Percentiles rank a stretch among this genome's conserved stretches.
Evolutionary conservation across 2,888 invertebrate genomes (phyloP).

Genomic region (Tetragnatha montana): DNA sequence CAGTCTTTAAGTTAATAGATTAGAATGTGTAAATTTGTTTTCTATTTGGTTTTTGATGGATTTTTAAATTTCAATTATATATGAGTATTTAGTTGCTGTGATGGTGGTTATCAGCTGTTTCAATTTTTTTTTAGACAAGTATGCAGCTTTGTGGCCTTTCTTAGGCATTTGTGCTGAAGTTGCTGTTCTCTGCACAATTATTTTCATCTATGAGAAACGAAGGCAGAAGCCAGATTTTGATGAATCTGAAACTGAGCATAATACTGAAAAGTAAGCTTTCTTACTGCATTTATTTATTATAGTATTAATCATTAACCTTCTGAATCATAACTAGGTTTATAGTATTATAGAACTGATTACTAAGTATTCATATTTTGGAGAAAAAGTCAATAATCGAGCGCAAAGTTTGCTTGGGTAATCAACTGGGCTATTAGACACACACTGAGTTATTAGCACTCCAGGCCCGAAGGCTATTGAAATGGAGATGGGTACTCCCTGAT

Average conservation of each 20-base stretch:
- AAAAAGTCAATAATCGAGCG: no score
- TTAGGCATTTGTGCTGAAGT: slow-evolving; percentile 97
- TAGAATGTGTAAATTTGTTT: no score
- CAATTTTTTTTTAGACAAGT: slow-evolving; percentile 81
- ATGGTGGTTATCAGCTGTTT: not conserved
- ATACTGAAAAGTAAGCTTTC: slow-evolving; percentile 68
- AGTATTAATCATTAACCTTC: not conserved
- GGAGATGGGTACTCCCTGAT: no score
- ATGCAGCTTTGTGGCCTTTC: slow-evolving; percentile 98
- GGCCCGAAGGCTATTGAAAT: no score
- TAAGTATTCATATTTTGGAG: no score
- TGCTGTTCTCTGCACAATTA: slow-evolving; percentile 92
- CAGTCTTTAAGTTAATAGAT: no score
- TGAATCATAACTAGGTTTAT: no score
- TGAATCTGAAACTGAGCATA: slow-evolving; percentile 78
- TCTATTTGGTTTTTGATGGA: not conserved
- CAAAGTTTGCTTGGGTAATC: no score
- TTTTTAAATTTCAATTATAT: not conserved
- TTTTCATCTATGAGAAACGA: slow-evolving; percentile 96
- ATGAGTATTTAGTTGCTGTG: no score
- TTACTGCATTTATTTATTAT: not conserved
- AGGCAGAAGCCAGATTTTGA: slow-evolving; percentile 95
- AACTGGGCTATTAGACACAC: no score
- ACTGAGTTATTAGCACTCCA: no score
- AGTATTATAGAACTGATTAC: no score